These are phyloP conservation scores for Endomychus coccineus DNA, from an alignment of 2,888 invertebrate genomes.

Conservation along the genomic window DNA sequence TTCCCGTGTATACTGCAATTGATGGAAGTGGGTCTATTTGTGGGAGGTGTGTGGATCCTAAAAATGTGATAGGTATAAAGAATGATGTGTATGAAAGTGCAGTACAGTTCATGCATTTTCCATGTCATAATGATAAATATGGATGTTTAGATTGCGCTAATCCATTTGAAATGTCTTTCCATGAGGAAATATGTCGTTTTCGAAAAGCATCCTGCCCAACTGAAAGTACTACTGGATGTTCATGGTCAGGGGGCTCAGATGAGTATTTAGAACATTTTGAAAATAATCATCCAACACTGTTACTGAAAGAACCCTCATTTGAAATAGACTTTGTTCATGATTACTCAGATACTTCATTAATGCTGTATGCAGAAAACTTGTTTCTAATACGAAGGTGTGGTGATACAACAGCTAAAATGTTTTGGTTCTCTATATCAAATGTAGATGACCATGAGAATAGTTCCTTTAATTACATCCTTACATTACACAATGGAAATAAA, in stretches of 20 bases:
- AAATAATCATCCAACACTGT: constrained; percentile 27
- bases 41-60: constrained; percentile 30
- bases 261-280: constrained; percentile 33
- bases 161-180: constrained; percentile 24
- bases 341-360: constrained; percentile 31
- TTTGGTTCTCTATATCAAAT: constrained; percentile 27
- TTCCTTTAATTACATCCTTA: constrained; percentile 7
- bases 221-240: constrained; percentile 24
- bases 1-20: too few relatives aligned
- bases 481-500: constrained; percentile 4
- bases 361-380: constrained; percentile 28
- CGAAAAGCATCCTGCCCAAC: constrained; percentile 26
- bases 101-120: constrained; percentile 29
- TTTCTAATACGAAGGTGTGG: constrained; percentile 30
- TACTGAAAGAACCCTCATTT: constrained; percentile 29
- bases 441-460: constrained; percentile 8
- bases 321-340: constrained; percentile 34
- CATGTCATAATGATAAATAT: constrained; percentile 28
- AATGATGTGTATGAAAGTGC: constrained; percentile 30
- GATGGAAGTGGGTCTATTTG: too few relatives aligned
- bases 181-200: constrained; percentile 31
- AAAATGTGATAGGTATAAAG: constrained; percentile 23
- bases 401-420: constrained; percentile 22
- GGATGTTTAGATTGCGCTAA: constrained; percentile 31
- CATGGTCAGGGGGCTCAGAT: constrained; percentile 29